A percentile compares a stretch with the other conserved stretches of the same genome.
Conservation (phyloP, 2,113 vertebrate genomes). For the Sphaerodactylus townsendi region DNA sequence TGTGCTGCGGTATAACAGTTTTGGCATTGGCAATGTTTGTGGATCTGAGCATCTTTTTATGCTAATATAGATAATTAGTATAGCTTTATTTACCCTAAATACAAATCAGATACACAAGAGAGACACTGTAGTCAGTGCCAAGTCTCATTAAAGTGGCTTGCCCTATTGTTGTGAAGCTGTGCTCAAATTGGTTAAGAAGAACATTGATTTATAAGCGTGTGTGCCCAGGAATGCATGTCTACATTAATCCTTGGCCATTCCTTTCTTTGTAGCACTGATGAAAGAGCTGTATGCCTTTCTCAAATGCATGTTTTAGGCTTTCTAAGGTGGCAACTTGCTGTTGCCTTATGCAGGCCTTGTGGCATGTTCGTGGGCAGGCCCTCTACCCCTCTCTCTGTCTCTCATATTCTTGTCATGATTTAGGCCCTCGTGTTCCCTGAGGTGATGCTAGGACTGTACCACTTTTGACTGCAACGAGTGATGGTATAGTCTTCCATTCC, state of each 20-base stretch:
- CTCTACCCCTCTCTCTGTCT: no score
- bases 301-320: not conserved
- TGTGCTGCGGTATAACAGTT: not conserved
- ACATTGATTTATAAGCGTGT: not conserved
- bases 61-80: not conserved
- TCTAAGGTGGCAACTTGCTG: not conserved
- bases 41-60: conserved; percentile 3
- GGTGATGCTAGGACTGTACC: no score
- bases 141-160: not conserved
- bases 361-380: no score
- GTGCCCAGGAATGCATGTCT: not conserved
- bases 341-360: no score
- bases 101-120: not conserved
- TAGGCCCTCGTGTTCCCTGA: no score
- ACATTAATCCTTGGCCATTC: not conserved
- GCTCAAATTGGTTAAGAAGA: not conserved
- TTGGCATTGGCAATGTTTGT: not conserved
- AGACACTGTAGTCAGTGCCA: not conserved
- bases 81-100: conserved; percentile 2
- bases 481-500: no score
- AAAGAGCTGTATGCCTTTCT: not conserved
- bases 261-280: not conserved
- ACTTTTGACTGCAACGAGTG: no score
- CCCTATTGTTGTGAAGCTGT: not conserved
- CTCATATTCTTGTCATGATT: no score